phyloP scores from a whole-genome alignment of 2,797 vertebrate species.

The Molossus molossus region DNA sequence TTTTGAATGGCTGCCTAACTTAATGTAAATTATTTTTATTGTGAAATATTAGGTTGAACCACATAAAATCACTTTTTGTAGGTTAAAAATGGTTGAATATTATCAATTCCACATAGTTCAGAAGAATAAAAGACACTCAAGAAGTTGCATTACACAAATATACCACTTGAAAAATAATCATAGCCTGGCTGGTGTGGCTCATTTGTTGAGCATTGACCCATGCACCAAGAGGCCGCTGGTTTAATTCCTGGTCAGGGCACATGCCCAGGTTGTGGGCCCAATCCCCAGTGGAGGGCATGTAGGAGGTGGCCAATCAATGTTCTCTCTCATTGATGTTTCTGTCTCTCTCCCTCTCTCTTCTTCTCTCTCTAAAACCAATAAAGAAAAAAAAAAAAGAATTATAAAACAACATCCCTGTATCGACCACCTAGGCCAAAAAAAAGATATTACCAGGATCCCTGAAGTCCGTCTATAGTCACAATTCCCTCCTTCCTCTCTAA shows the following conservation, averaged over 20 bases:
- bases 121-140: background rate
- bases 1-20: constrained; percentile 41
- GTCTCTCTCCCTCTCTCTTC: no score
- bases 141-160: background rate
- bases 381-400: background rate
- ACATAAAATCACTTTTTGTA: constrained; percentile 13
- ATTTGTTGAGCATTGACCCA: no score
- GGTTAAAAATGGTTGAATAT: background rate
- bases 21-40: constrained; percentile 18
- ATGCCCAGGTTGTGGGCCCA: no score
- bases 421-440: background rate
- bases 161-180: no score
- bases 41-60: constrained; percentile 24
- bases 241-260: no score
- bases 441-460: background rate
- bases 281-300: no score
- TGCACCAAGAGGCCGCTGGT: no score
- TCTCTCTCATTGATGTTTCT: no score
- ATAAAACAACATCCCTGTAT: background rate
- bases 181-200: no score
- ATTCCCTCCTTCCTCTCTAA: background rate
- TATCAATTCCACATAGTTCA: background rate
- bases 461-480: background rate
- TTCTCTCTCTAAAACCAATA: no score
- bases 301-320: no score